phyloP scores from a whole-genome alignment of 2,888 invertebrate genomes.

The Cryptocheilus praepositus region DNA sequence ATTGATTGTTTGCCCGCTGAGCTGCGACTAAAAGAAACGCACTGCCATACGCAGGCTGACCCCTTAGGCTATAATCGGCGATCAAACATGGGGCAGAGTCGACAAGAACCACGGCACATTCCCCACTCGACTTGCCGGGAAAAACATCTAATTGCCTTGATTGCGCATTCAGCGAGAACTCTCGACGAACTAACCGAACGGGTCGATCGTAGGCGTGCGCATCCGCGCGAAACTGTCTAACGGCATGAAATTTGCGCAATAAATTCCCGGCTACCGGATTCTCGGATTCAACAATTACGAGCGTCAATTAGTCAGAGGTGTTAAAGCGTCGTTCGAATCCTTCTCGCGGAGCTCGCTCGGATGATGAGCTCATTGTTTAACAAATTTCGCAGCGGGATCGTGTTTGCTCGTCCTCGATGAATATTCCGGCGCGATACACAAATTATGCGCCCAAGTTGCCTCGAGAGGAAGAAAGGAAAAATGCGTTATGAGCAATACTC shows the following conservation, averaged over 20 bases:
- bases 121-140: slow-evolving; percentile 13
- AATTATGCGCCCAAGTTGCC: not conserved
- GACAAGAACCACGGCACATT: slow-evolving; percentile 26
- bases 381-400: slow-evolving; percentile 20
- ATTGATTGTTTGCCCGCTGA: slow-evolving; percentile 50
- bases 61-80: slow-evolving; percentile 56
- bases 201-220: no score
- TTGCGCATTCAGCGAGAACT: slow-evolving; percentile 33
- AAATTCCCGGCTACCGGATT: no score
- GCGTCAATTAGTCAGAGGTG: slow-evolving; percentile 42
- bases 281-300: slow-evolving; percentile 9
- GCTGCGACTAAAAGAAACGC: not conserved
- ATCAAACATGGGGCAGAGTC: slow-evolving; percentile 55
- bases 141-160: slow-evolving; percentile 54
- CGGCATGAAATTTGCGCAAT: no score
- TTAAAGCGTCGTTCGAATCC: slow-evolving; percentile 41
- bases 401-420: slow-evolving; percentile 34
- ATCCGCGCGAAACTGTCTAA: no score
- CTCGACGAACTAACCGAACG: no score
- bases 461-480: not conserved
- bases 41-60: slow-evolving; percentile 17
- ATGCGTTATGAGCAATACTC: no score
- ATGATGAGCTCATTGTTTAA: slow-evolving; percentile 44
- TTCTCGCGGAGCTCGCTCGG: slow-evolving; percentile 4
- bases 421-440: not conserved